Percentiles rank a stretch among this genome's conserved stretches.
Conservation (phyloP, 2,113 vertebrate species). For the Myxocyprinus asiaticus region DNA sequence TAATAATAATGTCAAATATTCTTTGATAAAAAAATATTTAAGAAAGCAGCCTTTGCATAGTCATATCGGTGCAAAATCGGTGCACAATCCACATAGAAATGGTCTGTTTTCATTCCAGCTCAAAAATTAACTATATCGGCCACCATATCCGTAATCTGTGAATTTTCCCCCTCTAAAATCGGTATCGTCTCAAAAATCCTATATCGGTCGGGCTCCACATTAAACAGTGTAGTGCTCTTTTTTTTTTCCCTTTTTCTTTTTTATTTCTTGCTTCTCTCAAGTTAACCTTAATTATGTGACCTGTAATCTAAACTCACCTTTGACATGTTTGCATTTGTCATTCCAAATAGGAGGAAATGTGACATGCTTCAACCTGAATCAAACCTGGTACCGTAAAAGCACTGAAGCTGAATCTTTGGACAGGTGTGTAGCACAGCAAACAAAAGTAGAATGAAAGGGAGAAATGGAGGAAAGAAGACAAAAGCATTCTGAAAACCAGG, state of each 20-base stretch:
- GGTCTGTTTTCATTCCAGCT: no score
- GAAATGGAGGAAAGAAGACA: background rate
- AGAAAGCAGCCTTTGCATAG: no score
- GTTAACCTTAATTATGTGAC: background rate
- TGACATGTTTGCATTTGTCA: background rate
- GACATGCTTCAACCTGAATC: background rate
- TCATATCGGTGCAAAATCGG: no score
- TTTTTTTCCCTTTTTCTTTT: background rate
- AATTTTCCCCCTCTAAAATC: no score
- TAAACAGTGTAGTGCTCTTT: no score
- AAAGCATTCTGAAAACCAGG: background rate
- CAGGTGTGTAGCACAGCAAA: constrained; percentile 1
- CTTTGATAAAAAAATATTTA: no score
- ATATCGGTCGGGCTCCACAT: no score
- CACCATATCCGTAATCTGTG: no score
- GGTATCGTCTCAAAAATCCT: no score
- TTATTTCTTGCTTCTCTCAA: background rate
- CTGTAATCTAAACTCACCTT: background rate
- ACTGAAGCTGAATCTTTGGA: background rate
- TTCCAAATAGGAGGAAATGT: background rate
- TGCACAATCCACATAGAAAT: no score
- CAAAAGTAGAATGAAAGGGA: background rate
- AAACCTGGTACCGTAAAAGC: background rate
- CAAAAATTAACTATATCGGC: no score
- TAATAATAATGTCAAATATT: no score